Base-by-base conservation (phyloP, 1,140 invertebrate species). In the Anastrepha ludens region DNA sequence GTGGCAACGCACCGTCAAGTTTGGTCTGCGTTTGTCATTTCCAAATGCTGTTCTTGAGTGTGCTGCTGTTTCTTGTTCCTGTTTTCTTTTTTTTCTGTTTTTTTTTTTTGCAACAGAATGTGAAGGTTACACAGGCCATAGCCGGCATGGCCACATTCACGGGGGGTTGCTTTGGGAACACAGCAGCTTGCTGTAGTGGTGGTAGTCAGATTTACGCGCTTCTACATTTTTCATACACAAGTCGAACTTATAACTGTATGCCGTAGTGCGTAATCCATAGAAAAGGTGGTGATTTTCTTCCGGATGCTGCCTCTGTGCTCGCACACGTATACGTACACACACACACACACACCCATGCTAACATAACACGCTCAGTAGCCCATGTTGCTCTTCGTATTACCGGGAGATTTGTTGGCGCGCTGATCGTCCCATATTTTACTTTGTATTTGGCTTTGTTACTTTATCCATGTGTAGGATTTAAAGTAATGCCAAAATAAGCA, bases 231-330 rank as follows among this genome's bases (percentile, higher is more conserved):
- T 8, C 11, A 67, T 17, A 20, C 29, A 29, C 29, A 29, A 29
- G 29, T 29, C 29, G 29, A 29, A 29, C 29, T 29, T 29, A 29
- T 29, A 29, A 29, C 29, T 29, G 29, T 29, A 29, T 29, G 29
- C 29, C 29, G 29, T 29, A 29, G 29, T 29, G 29, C 29, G 29
- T 29, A 29, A 29, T 29, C 29, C 1, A 29, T 29, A 29, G 9
- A 2, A 81, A 81, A 81, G 74, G 74, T 81, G 74, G 74, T 81
- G 74, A 81, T 81, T 81, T 81, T 81, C 20, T 81, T 81, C 74
- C 74, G 74, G 74, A 81, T 81, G 74, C 74, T 81, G 47, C 74
- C 70, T 29, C 29, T 29, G 29, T 41, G 50, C 44, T 47, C 5
- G 47, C 74, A 81, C 29, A 17, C 55, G 74, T 55, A 11, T 41